Evolutionary conservation across 2,113 vertebrate genomes (phyloP).

Genomic region (Sinocyclocheilus anshuiensis): DNA sequence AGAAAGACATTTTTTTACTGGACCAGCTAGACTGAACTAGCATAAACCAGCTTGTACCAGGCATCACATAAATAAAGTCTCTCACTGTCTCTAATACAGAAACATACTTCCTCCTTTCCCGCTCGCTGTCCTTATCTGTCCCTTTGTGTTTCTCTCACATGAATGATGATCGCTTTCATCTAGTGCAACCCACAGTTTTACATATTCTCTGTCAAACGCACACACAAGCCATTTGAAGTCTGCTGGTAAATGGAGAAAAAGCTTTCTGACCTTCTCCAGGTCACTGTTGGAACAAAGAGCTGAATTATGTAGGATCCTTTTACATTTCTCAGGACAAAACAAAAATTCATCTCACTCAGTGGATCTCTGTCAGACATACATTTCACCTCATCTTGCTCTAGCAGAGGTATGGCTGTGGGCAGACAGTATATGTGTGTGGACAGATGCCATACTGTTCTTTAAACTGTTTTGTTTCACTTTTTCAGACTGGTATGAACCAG

Average conservation of each 20-base stretch:
- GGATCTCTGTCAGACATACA: slow-evolving; percentile 18
- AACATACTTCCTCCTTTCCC: not conserved
- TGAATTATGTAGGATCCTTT: slow-evolving; percentile 60
- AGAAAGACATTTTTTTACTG: not conserved
- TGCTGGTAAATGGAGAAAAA: slow-evolving; percentile 54
- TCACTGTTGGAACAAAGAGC: slow-evolving; percentile 49
- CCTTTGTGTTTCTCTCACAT: slow-evolving; percentile 30
- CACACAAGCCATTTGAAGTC: slow-evolving; percentile 24
- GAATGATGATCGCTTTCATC: slow-evolving; percentile 27
- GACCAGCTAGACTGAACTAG: not conserved
- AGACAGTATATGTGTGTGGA: not conserved
- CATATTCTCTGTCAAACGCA: slow-evolving; percentile 18
- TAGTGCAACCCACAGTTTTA: slow-evolving; percentile 7
- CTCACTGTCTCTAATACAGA: not conserved
- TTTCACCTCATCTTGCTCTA: not conserved
- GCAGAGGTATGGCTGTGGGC: slow-evolving; percentile 29
- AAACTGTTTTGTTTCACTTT: not conserved
- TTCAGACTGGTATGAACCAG: not conserved
- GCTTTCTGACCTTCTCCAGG: slow-evolving; percentile 55
- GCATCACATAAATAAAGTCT: slow-evolving; percentile 15
- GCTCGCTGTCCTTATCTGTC: not conserved
- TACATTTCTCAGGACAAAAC: slow-evolving; percentile 41
- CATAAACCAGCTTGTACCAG: slow-evolving; percentile 11
- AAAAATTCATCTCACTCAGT: slow-evolving; percentile 26
- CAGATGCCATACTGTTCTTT: not conserved